Evolutionary conservation across 2,113 vertebrate species (phyloP), one percentile per base, ranked within the genome.

Genomic region (Silurus meridionalis): DNA sequence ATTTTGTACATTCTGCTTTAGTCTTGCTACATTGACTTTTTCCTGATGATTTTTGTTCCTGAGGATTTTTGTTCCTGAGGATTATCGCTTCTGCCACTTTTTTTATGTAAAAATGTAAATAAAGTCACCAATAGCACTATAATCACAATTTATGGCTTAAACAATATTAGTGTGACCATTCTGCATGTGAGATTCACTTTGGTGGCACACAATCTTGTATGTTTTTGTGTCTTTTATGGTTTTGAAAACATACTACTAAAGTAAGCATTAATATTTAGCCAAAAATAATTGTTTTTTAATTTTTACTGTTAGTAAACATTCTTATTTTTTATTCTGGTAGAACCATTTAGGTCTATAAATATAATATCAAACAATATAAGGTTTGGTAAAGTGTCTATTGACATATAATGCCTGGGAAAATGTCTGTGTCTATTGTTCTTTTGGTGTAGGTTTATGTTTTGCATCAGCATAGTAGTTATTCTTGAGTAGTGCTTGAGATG

Each of bases 401-500:
- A 58, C 53, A 57, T 79, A 17, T 79, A 37, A 28, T 79, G 25
- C 3, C 17, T 37, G 25, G 21, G 17, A 72, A 72, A 48, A 37
- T 74, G 23, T 55, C 4, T 77, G 1, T 52, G 11, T 21, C 57
- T 19, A 60, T 60, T 83, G n/a, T 53, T 75, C 48, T 83, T 67
- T 72, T 86, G 66, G 13, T 15, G 28, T 84, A 23, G 52, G 79
- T 74, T 8, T 63, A 48, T 67, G 25, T 58, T 58, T 82, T 75
- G 69, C 9, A 15, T 57, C 7, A 77, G n/a, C 8, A 13, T 82
- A 78, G 69, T 83, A 82, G 28, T 55, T 86, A 58, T 83, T 13
- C 78, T 86, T 15, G 6, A 50, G 46, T 61, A 61, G 55, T 61
- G 66, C 50, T 86, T 86, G 71, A 66, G 71, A 83, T 83, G 66